These are phyloP conservation scores for Caenorhabditis sulstoni DNA, from an alignment of 2,888 invertebrate genomes.

Conservation along the genomic window DNA sequence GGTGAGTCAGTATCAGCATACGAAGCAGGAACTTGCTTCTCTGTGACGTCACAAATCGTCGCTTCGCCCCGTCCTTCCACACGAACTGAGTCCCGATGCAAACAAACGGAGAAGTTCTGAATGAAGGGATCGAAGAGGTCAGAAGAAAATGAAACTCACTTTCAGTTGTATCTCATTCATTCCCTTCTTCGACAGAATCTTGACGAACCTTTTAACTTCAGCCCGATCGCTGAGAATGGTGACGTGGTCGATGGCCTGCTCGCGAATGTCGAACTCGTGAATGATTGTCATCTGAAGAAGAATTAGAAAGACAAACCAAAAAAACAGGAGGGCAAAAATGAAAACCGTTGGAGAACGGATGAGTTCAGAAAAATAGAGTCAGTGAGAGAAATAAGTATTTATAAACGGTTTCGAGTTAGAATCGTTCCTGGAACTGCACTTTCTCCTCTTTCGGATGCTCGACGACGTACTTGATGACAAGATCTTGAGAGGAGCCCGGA, in stretches of 20 bases:
- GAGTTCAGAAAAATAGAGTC: background rate
- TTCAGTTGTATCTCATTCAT: constrained; percentile 68
- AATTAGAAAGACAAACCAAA: background rate
- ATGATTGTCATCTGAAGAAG: constrained; percentile 26
- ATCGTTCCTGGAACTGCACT: constrained; percentile 39
- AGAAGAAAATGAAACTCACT: constrained; percentile 27
- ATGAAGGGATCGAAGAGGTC: constrained; percentile 6
- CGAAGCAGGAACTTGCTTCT: constrained; percentile 52
- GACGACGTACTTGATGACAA: constrained; percentile 65
- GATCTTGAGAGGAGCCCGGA: constrained; percentile 42
- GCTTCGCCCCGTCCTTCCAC: constrained; percentile 71
- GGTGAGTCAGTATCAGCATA: constrained; percentile 62
- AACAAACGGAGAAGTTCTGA: constrained; percentile 65
- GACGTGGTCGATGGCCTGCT: constrained; percentile 51
- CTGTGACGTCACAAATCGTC: constrained; percentile 72
- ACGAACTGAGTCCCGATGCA: constrained; percentile 71
- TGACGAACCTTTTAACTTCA: constrained; percentile 68
- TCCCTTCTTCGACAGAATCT: constrained; percentile 61
- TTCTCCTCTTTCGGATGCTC: constrained; percentile 70
- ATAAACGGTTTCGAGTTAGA: constrained; percentile 1
- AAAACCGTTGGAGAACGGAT: constrained; percentile 1
- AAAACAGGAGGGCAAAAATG: background rate
- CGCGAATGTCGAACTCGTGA: constrained; percentile 56
- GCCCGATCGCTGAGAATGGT: constrained; percentile 77
- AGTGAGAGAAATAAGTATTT: background rate